phyloP scores from a whole-genome alignment of 2,113 vertebrate genomes.

The Charadrius vociferus region DNA sequence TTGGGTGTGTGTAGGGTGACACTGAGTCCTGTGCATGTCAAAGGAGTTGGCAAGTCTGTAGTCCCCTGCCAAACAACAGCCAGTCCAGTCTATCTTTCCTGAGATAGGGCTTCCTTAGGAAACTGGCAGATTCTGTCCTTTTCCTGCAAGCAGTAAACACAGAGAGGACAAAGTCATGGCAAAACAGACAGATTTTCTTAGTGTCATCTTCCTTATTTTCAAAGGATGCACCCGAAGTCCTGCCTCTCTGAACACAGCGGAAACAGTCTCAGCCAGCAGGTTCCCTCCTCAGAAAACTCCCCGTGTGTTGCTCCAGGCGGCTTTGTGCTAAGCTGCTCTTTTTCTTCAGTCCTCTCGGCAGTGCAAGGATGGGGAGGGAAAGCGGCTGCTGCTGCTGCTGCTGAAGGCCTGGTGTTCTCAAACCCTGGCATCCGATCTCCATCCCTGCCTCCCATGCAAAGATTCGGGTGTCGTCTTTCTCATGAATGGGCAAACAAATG shows the following conservation, averaged over 20 bases:
- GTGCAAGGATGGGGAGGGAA: background rate
- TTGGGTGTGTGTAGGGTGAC: background rate
- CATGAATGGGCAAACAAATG: background rate
- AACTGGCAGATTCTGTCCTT: background rate
- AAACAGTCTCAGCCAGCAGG: background rate
- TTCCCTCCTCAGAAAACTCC: background rate
- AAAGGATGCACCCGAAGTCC: background rate
- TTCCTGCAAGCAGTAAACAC: background rate
- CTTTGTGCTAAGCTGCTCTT: background rate
- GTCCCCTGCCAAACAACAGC: background rate
- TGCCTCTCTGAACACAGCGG: background rate
- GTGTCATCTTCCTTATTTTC: background rate
- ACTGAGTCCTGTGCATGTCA: background rate
- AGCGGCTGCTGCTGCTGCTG: background rate
- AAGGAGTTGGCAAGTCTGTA: background rate
- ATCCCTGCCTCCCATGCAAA: background rate
- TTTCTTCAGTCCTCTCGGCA: background rate
- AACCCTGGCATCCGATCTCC: background rate
- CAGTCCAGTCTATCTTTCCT: background rate
- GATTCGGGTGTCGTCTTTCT: background rate
- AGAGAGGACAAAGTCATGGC: background rate
- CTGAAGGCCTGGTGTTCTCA: background rate
- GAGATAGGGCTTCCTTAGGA: background rate
- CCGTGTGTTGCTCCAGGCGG: accelerated
- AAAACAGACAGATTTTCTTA: background rate